phyloP scores from a whole-genome alignment of 92 coral and sea anemone genomes.

The Bergia puertoricense region DNA sequence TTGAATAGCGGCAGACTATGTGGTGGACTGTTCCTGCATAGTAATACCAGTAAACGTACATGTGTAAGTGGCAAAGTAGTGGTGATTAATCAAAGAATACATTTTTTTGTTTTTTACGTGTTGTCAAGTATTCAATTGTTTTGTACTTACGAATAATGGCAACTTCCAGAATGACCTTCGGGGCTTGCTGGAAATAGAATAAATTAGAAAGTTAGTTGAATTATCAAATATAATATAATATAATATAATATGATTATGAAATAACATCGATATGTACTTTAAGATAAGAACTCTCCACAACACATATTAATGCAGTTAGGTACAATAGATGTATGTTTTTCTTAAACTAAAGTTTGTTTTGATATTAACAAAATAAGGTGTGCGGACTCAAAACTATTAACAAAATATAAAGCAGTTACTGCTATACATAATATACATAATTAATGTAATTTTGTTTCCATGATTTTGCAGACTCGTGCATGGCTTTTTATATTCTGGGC shows the following conservation, averaged over 20 bases:
- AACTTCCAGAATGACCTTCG: conserved; percentile 34
- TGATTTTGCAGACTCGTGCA: no score
- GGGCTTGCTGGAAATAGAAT: conserved; percentile 27
- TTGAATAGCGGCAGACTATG: background rate
- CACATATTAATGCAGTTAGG: no score
- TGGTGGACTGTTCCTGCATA: background rate
- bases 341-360: no score
- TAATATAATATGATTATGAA: no score
- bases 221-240: no score
- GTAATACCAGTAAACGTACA: background rate
- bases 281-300: no score
- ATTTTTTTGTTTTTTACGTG: background rate
- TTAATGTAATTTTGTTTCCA: no score
- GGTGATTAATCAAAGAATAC: background rate
- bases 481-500: no score
- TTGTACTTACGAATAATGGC: conserved; percentile 57
- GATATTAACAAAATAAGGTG: no score
- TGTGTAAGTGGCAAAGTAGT: background rate
- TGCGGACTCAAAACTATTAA: background rate
- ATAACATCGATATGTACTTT: no score
- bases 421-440: no score
- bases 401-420: background rate
- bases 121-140: conserved; percentile 36
- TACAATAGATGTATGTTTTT: no score
- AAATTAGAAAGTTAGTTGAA: background rate